Percentiles rank a stretch among this genome's conserved stretches.
Conservation (phyloP, 1,140 invertebrate species). For the Drosophila micromelanica region DNA sequence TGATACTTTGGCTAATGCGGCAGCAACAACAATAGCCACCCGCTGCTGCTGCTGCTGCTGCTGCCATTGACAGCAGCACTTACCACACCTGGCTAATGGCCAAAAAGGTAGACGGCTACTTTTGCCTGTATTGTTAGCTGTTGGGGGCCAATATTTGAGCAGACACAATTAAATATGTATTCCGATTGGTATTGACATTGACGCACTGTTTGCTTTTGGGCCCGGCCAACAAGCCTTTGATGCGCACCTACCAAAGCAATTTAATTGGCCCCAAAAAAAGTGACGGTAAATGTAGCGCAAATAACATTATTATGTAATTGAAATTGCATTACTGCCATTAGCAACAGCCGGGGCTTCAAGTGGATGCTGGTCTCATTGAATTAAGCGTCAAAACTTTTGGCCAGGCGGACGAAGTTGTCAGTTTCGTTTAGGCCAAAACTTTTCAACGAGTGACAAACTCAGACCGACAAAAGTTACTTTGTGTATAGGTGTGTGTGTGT, state of each 20-base stretch:
- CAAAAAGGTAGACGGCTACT: constrained; percentile 13
- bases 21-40: constrained; percentile 21
- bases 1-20: constrained; percentile 61
- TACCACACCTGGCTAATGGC: constrained; percentile 58
- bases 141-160: constrained; percentile 45
- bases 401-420: constrained; percentile 21
- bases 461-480: constrained; percentile 33
- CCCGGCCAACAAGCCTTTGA: constrained; percentile 32
- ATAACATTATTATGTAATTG: constrained; percentile 66
- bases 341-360: constrained; percentile 27
- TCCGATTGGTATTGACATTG: constrained; percentile 21
- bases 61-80: constrained; percentile 65
- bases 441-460: constrained; percentile 66
- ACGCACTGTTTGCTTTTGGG: constrained; percentile 31
- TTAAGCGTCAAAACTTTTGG: constrained; percentile 50
- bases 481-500: constrained; percentile 13
- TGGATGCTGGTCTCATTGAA: constrained; percentile 45
- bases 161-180: constrained; percentile 47
- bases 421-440: constrained; percentile 45
- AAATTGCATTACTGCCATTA: constrained; percentile 74
- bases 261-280: constrained; percentile 52
- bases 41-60: constrained; percentile 24
- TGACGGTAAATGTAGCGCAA: constrained; percentile 37
- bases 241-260: constrained; percentile 16
- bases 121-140: constrained; percentile 15